These are phyloP conservation scores for Coelopa frigida DNA, from an alignment of 1,140 invertebrate genomes.

Conservation along the genomic window DNA sequence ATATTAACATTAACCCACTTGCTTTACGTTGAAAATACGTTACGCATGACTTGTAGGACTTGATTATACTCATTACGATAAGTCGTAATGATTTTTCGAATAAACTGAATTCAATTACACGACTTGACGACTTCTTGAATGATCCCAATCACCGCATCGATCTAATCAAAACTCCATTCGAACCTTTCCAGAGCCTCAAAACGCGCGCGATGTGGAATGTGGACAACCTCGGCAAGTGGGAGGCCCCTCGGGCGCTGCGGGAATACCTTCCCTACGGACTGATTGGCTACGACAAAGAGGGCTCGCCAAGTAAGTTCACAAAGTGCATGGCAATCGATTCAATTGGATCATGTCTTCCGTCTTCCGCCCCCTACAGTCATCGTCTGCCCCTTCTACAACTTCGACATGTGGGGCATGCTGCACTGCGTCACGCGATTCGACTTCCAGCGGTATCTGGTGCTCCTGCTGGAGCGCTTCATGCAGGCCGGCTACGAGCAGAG, in stretches of 20 bases:
- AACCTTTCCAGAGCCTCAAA: constrained; percentile 41
- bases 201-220: constrained; percentile 55
- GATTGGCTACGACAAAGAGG: constrained; percentile 74
- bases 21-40: too few species aligned
- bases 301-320: constrained; percentile 59
- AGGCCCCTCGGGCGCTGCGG: constrained; percentile 60
- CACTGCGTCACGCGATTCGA: constrained; percentile 67
- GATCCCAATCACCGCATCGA: too few species aligned
- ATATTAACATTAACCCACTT: too few species aligned
- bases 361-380: constrained; percentile 50
- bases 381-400: constrained; percentile 61
- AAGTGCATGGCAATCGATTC: neutral
- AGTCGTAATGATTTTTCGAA: too few species aligned
- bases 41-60: too few species aligned
- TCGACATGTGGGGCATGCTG: constrained; percentile 73
- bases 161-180: too few species aligned
- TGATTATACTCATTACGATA: too few species aligned
- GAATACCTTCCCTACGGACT: constrained; percentile 70
- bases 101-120: too few species aligned
- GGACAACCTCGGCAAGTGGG: constrained; percentile 60
- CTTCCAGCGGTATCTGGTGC: constrained; percentile 61
- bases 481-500: constrained; percentile 54
- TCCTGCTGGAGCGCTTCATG: constrained; percentile 56
- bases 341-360: neutral
- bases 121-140: too few species aligned